Evolutionary conservation across 1,140 invertebrate species (phyloP), one percentile per base, ranked within the genome.

Genomic region (Samia ricini): DNA sequence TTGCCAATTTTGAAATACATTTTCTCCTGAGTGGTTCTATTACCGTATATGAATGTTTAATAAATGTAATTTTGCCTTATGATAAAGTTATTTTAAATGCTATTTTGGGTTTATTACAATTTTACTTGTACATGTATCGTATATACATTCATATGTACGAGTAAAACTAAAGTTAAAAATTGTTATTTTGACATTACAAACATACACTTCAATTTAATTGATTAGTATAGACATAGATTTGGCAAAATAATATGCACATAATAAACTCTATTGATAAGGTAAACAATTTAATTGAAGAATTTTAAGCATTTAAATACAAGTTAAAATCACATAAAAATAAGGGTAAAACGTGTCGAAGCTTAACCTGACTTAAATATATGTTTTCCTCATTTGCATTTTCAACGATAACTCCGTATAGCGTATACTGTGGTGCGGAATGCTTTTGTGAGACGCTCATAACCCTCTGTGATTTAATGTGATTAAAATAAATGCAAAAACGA

Each of bases 1-100:
- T 67, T 70, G 63, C 67, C 79, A 77, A 80, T 78, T 72, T 71
- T 59, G 54, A 68, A 78, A 74, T 66, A 67, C 66, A 74, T 69
- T 74, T 67, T 22, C 8, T 49, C 49, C 7, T 54, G 64, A 68
- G 68, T 63, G 64, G 50, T 48, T 56, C 59, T 62, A 22, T 24
- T 24, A 19, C 50, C 50, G 50, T 5, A 15, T 15, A 42, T 42
- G 33, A 42, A 42, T 42, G n/a, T 42, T 42, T 51, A 21, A 51
- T 22, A 51, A 51, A 51, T 51, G 19, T 51, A 51, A 21, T 51
- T 51, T 20, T 51, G 50, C 50, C 21, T 1, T 51, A 6, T 20
- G 21, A 20, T 20, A 20, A 52, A 1, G 19, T 19, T 12, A 3
- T 52, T 52, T 12, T 52, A 20, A 10, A 12, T 42, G 15, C n/a